A percentile compares a stretch with the other conserved stretches of the same genome.
phyloP scores from a whole-genome alignment of 1,140 invertebrate species.

The Mizuhopecten yessoensis region DNA sequence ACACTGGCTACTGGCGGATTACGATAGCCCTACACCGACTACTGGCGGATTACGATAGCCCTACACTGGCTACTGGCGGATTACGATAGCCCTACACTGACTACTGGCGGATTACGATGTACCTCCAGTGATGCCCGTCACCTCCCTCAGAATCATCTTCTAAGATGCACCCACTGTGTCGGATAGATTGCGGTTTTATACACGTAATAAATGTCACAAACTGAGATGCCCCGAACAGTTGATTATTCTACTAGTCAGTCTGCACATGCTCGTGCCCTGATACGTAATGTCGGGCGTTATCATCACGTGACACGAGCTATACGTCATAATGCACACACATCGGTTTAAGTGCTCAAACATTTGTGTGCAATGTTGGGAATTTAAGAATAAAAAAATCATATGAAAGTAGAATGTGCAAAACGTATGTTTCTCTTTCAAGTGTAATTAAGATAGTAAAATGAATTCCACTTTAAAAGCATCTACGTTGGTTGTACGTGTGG shows the following conservation, averaged over 20 bases:
- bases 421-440: not conserved
- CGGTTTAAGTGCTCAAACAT: not conserved
- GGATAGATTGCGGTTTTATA: not conserved
- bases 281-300: not conserved
- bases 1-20: not conserved
- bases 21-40: not conserved
- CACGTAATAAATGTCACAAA: not conserved
- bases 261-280: not conserved
- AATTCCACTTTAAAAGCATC: not conserved
- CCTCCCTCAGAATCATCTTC: not conserved
- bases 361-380: not conserved
- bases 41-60: no score
- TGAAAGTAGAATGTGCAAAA: not conserved
- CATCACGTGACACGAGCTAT: not conserved
- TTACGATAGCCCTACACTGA: not conserved
- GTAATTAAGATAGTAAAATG: not conserved
- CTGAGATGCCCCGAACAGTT: not conserved
- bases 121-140: not conserved
- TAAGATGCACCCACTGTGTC: conserved; percentile 1
- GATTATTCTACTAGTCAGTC: not conserved
- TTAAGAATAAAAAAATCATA: not conserved
- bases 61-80: not conserved
- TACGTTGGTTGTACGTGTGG: not conserved
- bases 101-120: not conserved
- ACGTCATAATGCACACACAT: not conserved